Base-by-base conservation (phyloP, 1,140 invertebrate genomes). In the Druon quercuslanigerum region DNA sequence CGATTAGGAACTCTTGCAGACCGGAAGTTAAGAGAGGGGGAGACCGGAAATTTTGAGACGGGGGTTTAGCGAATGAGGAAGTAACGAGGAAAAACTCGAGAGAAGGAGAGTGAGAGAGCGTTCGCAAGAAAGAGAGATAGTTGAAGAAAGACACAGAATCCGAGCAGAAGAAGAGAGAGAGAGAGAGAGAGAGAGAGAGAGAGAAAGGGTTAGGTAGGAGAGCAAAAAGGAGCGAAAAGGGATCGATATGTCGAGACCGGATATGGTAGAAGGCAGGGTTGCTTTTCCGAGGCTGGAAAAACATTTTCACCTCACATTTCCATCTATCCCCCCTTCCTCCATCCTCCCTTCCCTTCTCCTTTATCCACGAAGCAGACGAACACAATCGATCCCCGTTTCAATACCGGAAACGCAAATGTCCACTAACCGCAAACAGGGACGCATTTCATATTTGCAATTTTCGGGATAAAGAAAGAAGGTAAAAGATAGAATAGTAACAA, bases 201-300 rank as follows among this genome's bases (percentile, higher is more conserved):
- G 52, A 54, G 8, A 17, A 16, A n/a, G 52, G n/a, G 52, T 17
- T 8, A n/a, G 52, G n/a, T 7, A n/a, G 52, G 52, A n/a, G 17
- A 8, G 25, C 20, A 60, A 33, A 60, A 60, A 60, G 57, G 57
- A 66, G 13, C 3, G 57, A 66, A 7, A 25, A 57, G 57, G 57
- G 57, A 66, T 66, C 57, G 57, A 66, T 66, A 66, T 66, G 57
- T 66, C 57, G 57, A 40, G 57, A 66, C 25, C 57, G 57, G 57
- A 66, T 40, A 25, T 66, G 25, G 14, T 25, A 66, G 40, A 66
- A 12, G 57, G 19, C 57, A 40, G 20, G 9, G 57, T 14, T 40
- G 20, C 20, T 66, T 66, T 57, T 25, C 57, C 57, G 57, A 13
- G 57, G 13, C 25, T 40, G 57, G 57, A 66, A 66, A 66, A 66